Evolutionary conservation across 2,113 vertebrate species (phyloP), one percentile per base, ranked within the genome.

Genomic region (Emberiza fucata): DNA sequence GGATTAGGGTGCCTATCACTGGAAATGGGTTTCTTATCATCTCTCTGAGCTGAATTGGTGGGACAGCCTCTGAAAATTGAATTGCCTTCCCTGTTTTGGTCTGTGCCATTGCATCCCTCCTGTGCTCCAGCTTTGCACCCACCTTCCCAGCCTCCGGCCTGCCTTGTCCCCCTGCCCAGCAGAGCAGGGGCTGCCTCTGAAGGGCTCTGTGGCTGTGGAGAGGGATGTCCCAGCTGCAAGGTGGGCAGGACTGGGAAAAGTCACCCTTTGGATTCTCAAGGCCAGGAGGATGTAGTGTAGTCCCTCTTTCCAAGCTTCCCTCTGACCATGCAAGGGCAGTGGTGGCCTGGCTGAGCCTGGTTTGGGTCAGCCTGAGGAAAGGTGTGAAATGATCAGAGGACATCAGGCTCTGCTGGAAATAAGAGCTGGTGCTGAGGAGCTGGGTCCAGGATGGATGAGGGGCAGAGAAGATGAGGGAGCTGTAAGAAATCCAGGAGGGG

Each of bases 21-120:
- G 81, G 72, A 98, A 97, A 97, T 97, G 95, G 94, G 77, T 97
- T 98, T 97, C 97, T 98, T 97, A 98, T 98, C 98, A 3, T 45
- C 5, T 75, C 85, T 81, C 24, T 61, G 88, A 90, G 95, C 92
- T 81, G 96, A 95, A 97, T 70, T 96, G 95, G 96, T 95, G 83
- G 94, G 95, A 79, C 95, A 94, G 81, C 54, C 69, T 94, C 83
- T 97, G 93, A 79, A 98, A 97, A 98, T 94, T 94, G 96, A 97
- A 97, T 97, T 95, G 94, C 92, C 71, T 94, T 83, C 72, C 45
- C 39, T 54, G 63, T 61, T 80, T 83, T 75, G 92, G 70, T 59
- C 81, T 94, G 64, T 90, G 70, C 91, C 54, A 63, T 81, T 82
- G 63, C 47, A 53, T 79, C 51, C 53, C 42, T 81, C 83, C 56